Evolutionary conservation across 2,888 invertebrate species (phyloP).

Genomic region (Latrodectus hesperus): DNA sequence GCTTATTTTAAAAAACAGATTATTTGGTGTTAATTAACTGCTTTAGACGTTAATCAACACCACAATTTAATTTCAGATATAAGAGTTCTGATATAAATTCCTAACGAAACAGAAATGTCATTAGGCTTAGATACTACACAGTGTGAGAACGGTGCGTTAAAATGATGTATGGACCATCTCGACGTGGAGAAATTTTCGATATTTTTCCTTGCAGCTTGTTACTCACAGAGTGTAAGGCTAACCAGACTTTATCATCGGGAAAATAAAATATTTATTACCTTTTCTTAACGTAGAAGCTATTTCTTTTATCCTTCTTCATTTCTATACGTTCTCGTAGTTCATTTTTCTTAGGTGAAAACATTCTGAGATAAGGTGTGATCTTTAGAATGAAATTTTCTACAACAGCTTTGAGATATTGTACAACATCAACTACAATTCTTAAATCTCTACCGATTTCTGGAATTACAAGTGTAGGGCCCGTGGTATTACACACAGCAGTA

Average conservation of each 20-base stretch:
- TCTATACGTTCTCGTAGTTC: not conserved
- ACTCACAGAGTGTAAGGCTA: not conserved
- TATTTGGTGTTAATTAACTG: not conserved
- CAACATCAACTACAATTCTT: not conserved
- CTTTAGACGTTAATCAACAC: not conserved
- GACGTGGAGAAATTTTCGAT: not conserved
- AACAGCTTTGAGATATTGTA: not conserved
- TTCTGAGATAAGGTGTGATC: not conserved
- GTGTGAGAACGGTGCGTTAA: not conserved
- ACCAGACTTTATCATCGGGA: not conserved
- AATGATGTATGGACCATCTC: not conserved
- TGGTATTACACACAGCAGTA: not conserved
- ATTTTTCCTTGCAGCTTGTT: not conserved
- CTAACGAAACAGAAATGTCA: not conserved
- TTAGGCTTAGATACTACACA: not conserved
- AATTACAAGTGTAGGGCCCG: not conserved
- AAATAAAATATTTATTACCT: not conserved
- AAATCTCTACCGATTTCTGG: not conserved
- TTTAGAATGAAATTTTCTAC: slow-evolving; percentile 14
- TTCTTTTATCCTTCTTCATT: not conserved
- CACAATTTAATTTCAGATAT: not conserved
- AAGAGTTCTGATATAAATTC: not conserved
- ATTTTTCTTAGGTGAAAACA: not conserved
- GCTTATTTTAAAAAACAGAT: too few relatives aligned
- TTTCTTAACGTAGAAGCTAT: not conserved